Base-by-base conservation (phyloP, 2,888 invertebrate genomes). In the Leptinotarsa juncta region DNA sequence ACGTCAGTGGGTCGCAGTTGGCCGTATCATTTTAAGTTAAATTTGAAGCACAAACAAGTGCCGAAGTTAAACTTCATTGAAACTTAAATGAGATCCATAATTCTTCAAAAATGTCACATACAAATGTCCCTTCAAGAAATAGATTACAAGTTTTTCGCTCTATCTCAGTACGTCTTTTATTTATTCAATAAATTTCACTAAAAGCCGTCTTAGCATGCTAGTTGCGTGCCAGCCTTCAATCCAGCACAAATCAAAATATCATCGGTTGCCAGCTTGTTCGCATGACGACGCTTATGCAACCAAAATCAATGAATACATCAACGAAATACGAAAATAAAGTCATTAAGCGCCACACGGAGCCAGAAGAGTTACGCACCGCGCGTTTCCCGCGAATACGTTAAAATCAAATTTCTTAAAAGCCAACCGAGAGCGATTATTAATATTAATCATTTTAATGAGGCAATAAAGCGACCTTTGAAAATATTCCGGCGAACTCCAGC, bases 401-500 rank as follows among this genome's bases (percentile, higher is more conserved):
- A 42, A 69, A 69, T 69, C 53, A 69, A 57, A 69, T 48, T 69
- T 55, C 57, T 49, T 48, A 53, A 69, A 69, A 53, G 55, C 57
- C 32, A 5, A 69, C 42, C 68, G 57, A 68, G 48, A 68, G 57
- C 32, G 69, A 69, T 69, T 69, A 69, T 69, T 57, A 69, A 69
- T 69, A 71, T 71, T 74, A 74, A 74, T 74, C 71, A 65, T 68
- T 68, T 71, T 71, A 74, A 71, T 74, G 65, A 71, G 71, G 74
- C 65, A 74, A 74, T 74, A 74, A 71, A 65, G 57, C 70, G 73
- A 70, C 73, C 73, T 73, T 70, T 73, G 55, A 70, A 73, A 73
- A 66, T 73, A 69, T 73, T 57, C 53, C 51, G 53, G 68, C 62
- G 68, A 68, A 70, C 60, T 69, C 67, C 60, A 50, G 72, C 50